Base-by-base conservation (phyloP, 1,140 invertebrate species). In the Drosophila aff. region DNA sequence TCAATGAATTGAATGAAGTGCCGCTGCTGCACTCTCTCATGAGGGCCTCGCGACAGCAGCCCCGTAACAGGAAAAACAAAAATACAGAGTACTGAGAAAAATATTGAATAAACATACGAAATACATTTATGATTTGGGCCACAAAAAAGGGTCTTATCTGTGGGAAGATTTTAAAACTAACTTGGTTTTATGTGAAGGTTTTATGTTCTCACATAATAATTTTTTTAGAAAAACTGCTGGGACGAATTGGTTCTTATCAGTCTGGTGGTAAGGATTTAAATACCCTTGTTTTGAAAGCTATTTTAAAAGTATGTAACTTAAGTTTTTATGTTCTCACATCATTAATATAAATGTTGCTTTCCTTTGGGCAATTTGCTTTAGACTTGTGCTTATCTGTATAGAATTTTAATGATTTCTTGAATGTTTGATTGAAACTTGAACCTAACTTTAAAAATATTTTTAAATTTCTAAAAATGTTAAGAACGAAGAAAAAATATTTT, bases 1-100 rank as follows among this genome's bases (percentile, higher is more conserved):
- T 89, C 85, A 89, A 89, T 90, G 85, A 81, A 89, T 89, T 90
- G 87, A 89, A 79, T 90, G 84, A 38, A 38, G 36, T 38, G 36
- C 36, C 36, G 5, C 50, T 52, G 36, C 50, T 53, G 76, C 80
- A 81, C 85, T 90, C 82, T 85, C 81, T 85, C 81, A 90, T 90
- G 85, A 90, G 85, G 86, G 85, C 85, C 58, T 61, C 38, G 33
- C 46, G 28, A 73, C 44, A 71, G 38, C 36, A 50, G 33, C 21
- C 64, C 43, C n/a, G 15, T 67, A 62, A 62, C 64, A 75, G 69
- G 71, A 76, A 89, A 65, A 69, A 90, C 77, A 76, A 78, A 75
- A 87, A 79, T 58, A 79, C 31, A 52, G 64, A 52, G 77, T 33
- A 80, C 53, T 59, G 66, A 50, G 71, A 43, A 38, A 69, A 66